Conservation (phyloP, 2,888 invertebrate genomes). For the Clepsis dumicolana region DNA sequence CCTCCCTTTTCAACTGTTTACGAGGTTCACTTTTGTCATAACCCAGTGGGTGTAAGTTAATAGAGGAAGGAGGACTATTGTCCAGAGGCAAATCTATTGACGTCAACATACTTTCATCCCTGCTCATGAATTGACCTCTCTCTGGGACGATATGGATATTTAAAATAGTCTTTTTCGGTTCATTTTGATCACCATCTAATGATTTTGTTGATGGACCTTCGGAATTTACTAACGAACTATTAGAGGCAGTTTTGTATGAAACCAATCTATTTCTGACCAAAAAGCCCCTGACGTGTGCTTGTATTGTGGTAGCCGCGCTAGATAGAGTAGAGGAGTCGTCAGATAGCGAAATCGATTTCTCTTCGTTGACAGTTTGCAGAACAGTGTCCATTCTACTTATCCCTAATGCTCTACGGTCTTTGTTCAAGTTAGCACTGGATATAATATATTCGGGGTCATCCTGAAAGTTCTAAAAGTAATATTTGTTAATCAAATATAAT, state of each 20-base stretch:
- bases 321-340: conserved; percentile 82
- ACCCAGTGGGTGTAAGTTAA: conserved; percentile 76
- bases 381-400: conserved; percentile 79
- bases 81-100: conserved; percentile 78
- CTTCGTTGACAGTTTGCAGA: conserved; percentile 83
- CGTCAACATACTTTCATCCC: conserved; percentile 77
- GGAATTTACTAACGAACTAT: conserved; percentile 71
- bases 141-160: conserved; percentile 81
- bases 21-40: conserved; percentile 76
- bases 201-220: conserved; percentile 65
- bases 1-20: conserved; percentile 80
- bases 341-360: conserved; percentile 80
- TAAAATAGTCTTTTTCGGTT: conserved; percentile 70
- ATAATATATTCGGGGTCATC: conserved; percentile 58
- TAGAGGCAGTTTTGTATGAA: conserved; percentile 73
- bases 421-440: conserved; percentile 56
- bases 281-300: conserved; percentile 89
- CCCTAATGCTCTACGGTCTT: conserved; percentile 71
- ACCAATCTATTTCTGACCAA: conserved; percentile 86
- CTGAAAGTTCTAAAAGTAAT: conserved; percentile 59
- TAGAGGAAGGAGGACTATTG: conserved; percentile 73
- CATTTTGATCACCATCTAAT: conserved; percentile 67
- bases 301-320: conserved; percentile 88
- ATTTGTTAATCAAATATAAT: conserved; percentile 32
- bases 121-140: conserved; percentile 70